phyloP scores from a whole-genome alignment of 2,888 invertebrate species.

The Pasiphila rectangulata region DNA sequence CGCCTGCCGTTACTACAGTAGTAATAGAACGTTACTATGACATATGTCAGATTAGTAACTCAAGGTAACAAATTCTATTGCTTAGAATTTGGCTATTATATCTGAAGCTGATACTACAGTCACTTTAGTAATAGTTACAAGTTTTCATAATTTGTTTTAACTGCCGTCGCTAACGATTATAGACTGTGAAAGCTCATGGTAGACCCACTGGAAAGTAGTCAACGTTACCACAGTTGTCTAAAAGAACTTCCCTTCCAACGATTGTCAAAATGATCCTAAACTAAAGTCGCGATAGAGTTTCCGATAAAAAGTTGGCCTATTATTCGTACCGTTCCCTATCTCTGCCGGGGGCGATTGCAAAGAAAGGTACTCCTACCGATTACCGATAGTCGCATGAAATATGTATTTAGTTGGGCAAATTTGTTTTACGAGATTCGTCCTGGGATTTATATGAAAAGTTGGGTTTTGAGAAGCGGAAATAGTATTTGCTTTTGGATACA shows the following conservation, averaged over 20 bases:
- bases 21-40: no score
- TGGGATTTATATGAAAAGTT: conserved; percentile 13
- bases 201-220: no score
- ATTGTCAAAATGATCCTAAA: not conserved
- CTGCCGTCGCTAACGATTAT: no score
- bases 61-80: no score
- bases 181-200: no score
- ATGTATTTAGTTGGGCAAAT: conserved; percentile 69
- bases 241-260: not conserved
- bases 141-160: no score
- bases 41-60: no score
- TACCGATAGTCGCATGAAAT: conserved; percentile 63
- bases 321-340: conserved; percentile 1
- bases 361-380: conserved; percentile 25
- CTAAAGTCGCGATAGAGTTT: not conserved
- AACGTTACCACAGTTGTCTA: not conserved
- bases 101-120: no score
- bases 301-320: conserved; percentile 29
- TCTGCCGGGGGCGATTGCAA: conserved; percentile 4
- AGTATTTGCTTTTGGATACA: conserved; percentile 6
- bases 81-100: no score
- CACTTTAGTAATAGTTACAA: no score
- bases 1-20: no score
- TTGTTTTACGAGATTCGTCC: conserved; percentile 22
- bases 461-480: not conserved